These are phyloP conservation scores for Temnothorax longispinosus DNA, from an alignment of 1,140 invertebrate genomes.

Conservation along the genomic window DNA sequence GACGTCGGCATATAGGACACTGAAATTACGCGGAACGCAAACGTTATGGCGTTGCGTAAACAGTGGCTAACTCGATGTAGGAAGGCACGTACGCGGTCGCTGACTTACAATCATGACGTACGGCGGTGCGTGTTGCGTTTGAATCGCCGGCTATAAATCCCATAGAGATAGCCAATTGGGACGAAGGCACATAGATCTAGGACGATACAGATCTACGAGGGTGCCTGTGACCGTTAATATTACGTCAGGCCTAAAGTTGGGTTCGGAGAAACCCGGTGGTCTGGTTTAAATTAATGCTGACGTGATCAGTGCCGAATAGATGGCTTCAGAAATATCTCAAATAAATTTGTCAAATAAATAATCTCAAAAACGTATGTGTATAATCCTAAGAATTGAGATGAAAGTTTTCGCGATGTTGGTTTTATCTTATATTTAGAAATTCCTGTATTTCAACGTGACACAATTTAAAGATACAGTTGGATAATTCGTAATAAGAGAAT, in stretches of 20 bases:
- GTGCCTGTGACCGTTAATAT: constrained; percentile 10
- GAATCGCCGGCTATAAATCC: constrained; percentile 39
- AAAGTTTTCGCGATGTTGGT: neutral
- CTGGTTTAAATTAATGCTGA: constrained; percentile 37
- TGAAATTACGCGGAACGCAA: constrained; percentile 71
- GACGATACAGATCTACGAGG: constrained; percentile 37
- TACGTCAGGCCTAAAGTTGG: constrained; percentile 9
- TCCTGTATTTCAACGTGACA: too few species aligned
- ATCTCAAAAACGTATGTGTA: neutral
- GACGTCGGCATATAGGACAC: constrained; percentile 68
- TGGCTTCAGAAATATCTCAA: neutral
- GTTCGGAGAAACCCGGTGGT: neutral
- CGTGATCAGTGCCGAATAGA: neutral
- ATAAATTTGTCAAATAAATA: neutral
- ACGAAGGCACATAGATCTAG: constrained; percentile 32
- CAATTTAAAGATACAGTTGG: neutral
- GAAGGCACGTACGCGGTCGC: constrained; percentile 57
- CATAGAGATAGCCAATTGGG: constrained; percentile 35
- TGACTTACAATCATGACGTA: constrained; percentile 63
- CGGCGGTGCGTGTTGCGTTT: constrained; percentile 15
- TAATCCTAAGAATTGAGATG: neutral
- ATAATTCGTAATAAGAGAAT: neutral
- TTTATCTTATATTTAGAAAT: neutral
- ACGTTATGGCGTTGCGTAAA: constrained; percentile 73
- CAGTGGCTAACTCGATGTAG: constrained; percentile 49